phyloP scores from a whole-genome alignment of 2,888 invertebrate species.

The Drosophila diplacantha region DNA sequence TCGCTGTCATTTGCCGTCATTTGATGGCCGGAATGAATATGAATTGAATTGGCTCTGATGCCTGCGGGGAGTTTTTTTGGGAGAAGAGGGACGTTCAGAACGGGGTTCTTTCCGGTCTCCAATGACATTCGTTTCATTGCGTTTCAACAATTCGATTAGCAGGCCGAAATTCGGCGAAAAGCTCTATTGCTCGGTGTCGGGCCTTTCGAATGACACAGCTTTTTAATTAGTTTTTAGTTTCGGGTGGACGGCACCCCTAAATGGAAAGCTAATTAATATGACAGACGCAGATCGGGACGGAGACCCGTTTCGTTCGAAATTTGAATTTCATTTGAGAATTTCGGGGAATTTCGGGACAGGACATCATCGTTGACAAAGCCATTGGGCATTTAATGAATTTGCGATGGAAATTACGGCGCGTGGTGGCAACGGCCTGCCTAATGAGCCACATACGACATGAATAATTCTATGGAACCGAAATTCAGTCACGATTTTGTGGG shows the following conservation, averaged over 20 bases:
- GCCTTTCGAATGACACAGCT: conserved; percentile 52
- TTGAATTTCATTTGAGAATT: conserved; percentile 36
- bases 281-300: conserved; percentile 53
- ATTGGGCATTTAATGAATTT: conserved; percentile 22
- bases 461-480: conserved; percentile 13
- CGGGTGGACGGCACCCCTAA: conserved; percentile 20
- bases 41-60: conserved; percentile 54
- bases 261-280: conserved; percentile 64
- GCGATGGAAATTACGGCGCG: not conserved
- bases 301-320: conserved; percentile 14
- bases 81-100: not conserved
- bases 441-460: conserved; percentile 29
- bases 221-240: conserved; percentile 69
- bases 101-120: conserved; percentile 25
- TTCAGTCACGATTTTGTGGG: conserved; percentile 2
- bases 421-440: conserved; percentile 9
- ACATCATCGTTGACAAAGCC: conserved; percentile 1
- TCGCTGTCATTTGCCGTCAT: conserved; percentile 59
- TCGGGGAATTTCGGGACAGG: conserved; percentile 3
- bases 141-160: conserved; percentile 63
- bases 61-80: not conserved
- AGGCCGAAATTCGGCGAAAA: conserved; percentile 13
- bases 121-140: conserved; percentile 58
- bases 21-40: conserved; percentile 66
- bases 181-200: conserved; percentile 18